phyloP scores from a whole-genome alignment of 2,797 vertebrate species.

The Spinus pinus region DNA sequence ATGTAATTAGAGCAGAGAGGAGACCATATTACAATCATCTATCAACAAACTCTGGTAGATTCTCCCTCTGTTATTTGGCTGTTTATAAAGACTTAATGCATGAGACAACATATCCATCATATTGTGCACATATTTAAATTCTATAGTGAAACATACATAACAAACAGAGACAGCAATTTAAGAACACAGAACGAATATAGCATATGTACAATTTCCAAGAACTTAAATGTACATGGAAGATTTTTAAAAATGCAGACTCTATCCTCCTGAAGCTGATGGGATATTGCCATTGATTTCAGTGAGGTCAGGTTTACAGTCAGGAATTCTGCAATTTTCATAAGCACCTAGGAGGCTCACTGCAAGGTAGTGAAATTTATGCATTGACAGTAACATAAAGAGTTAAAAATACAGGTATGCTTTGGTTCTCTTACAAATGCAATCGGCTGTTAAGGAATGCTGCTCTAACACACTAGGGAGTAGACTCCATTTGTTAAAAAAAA shows the following conservation, averaged over 20 bases:
- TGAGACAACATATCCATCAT: slow-evolving; percentile 4
- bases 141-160: slow-evolving; percentile 20
- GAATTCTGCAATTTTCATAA: not conserved
- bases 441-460: not conserved
- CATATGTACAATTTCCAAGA: slow-evolving; percentile 14
- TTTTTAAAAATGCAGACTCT: not conserved
- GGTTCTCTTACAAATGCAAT: not conserved
- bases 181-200: slow-evolving; percentile 35
- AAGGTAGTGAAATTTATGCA: not conserved
- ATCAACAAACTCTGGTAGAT: not conserved
- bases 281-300: slow-evolving; percentile 5
- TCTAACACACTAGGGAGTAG: not conserved
- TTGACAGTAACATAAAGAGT: not conserved
- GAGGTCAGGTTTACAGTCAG: not conserved
- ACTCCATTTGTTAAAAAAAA: not conserved
- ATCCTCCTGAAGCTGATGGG: not conserved
- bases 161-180: not conserved
- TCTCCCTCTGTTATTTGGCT: not conserved
- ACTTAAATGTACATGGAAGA: not conserved
- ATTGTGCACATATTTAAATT: slow-evolving; percentile 4
- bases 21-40: not conserved
- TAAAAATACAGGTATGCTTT: not conserved
- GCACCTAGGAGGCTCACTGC: not conserved
- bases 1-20: not conserved
- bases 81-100: not conserved